phyloP scores from a whole-genome alignment of 2,888 invertebrate genomes.

The Andrena trimmerana region DNA sequence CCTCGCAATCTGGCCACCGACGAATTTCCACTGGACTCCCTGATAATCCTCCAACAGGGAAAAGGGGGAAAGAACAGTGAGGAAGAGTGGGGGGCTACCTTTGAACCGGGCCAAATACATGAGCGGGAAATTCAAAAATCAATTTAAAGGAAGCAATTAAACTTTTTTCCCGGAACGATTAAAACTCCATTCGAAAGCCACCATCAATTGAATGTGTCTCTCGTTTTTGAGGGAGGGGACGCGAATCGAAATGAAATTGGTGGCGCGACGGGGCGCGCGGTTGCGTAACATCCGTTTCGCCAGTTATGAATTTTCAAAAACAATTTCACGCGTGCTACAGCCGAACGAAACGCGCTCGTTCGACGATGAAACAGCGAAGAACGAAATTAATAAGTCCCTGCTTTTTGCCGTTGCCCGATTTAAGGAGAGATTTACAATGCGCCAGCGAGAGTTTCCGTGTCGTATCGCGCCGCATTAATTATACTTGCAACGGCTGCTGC shows the following conservation, averaged over 20 bases:
- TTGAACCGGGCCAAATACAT: conserved; percentile 18
- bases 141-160: conserved; percentile 1
- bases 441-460: conserved; percentile 34
- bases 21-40: conserved; percentile 62
- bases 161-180: conserved; percentile 9
- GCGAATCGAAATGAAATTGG: conserved; percentile 12
- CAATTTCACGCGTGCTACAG: neutral
- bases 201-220: neutral
- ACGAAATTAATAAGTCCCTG: conserved; percentile 24
- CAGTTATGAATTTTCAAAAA: conserved; percentile 17
- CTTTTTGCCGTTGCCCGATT: neutral
- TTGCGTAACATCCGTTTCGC: conserved; percentile 1
- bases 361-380: neutral
- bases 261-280: neutral
- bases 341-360: neutral
- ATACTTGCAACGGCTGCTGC: neutral
- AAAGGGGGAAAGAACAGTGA: conserved; percentile 9
- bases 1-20: conserved; percentile 65
- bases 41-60: conserved; percentile 29
- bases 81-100: neutral
- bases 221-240: neutral
- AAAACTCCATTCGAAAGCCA: neutral
- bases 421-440: conserved; percentile 32
- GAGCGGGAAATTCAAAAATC: conserved; percentile 1
- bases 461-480: conserved; percentile 47